Conservation (phyloP, 2,888 invertebrate genomes). For the Emmelina monodactyla region DNA sequence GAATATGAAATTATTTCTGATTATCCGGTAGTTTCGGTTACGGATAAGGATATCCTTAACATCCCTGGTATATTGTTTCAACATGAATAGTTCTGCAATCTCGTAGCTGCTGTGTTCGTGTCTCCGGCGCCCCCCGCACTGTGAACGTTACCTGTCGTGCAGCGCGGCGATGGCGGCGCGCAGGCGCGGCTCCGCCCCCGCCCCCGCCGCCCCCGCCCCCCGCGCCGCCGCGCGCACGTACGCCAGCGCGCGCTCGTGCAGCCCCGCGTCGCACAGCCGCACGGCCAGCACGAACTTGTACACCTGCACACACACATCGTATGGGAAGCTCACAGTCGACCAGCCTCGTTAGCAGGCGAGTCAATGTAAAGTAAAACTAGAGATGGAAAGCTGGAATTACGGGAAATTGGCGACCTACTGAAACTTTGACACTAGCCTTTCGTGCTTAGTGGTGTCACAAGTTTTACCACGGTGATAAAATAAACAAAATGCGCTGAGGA, state of each 20-base stretch:
- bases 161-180: constrained; percentile 11
- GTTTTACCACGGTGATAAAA: no score
- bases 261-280: constrained; percentile 77
- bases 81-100: no score
- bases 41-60: no score
- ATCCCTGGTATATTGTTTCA: no score
- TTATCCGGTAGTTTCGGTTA: no score
- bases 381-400: no score
- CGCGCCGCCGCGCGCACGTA: constrained; percentile 76
- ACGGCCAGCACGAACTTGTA: constrained; percentile 86
- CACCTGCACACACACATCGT: constrained; percentile 49
- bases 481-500: no score
- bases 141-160: constrained; percentile 7
- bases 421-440: no score
- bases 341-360: background rate
- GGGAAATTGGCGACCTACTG: no score
- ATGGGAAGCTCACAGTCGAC: background rate
- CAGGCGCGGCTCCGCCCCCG: constrained; percentile 28
- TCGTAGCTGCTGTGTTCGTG: no score
- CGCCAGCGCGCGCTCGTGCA: constrained; percentile 79
- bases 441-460: no score
- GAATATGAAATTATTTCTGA: no score
- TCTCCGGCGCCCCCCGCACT: constrained; percentile 17
- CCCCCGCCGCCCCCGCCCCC: constrained; percentile 8
- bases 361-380: background rate